Evolutionary conservation across 2,888 invertebrate genomes (phyloP), one percentile per base, ranked within the genome.

Genomic region (Palloptera scutellata): DNA sequence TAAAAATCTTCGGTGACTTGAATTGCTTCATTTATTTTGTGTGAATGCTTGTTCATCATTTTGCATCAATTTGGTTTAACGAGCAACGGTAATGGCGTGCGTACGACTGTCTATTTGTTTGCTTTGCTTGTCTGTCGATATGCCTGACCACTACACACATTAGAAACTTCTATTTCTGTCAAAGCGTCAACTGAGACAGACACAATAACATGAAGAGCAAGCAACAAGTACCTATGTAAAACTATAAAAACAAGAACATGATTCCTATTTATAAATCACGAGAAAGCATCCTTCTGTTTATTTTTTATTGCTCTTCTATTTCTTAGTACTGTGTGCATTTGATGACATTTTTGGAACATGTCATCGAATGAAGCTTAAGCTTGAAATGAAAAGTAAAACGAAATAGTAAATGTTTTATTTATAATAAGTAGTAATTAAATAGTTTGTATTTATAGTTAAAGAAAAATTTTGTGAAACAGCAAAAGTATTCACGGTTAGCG

Each of bases 11-110:
- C n/a, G n/a, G n/a, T n/a, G n/a, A n/a, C n/a, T n/a, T 30, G 30
- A 30, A 30, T 30, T 30, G 30, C 30, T 30, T 30, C 30, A 30
- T 30, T 30, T 30, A 30, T 30, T 30, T 30, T 6, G 30, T 30
- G 30, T 6, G 30, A 30, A 4, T 30, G 30, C 30, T 30, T 6
- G 30, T 30, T 30, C 30, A 30, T 72, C 72, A 73, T 75, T 73
- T 73, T 78, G 73, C 72, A 73, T 75, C 76, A 72, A 75, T 76
- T 77, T 75, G 2, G 72, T 75, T 77, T 73, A 77, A 76, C 70
- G 69, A 68, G 30, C 45, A 71, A 74, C 58, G 70, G 69, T 48
- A 53, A 55, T 61, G 55, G 11, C 17, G 71, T 61, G 30, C 30
- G 30, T 2, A 30, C 30, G 30, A 4, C 30, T 30, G 30, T 30